Evolutionary conservation across 2,797 vertebrate species (phyloP), one percentile per base, ranked within the genome.

Genomic region (Myiotriccus ornatus): DNA sequence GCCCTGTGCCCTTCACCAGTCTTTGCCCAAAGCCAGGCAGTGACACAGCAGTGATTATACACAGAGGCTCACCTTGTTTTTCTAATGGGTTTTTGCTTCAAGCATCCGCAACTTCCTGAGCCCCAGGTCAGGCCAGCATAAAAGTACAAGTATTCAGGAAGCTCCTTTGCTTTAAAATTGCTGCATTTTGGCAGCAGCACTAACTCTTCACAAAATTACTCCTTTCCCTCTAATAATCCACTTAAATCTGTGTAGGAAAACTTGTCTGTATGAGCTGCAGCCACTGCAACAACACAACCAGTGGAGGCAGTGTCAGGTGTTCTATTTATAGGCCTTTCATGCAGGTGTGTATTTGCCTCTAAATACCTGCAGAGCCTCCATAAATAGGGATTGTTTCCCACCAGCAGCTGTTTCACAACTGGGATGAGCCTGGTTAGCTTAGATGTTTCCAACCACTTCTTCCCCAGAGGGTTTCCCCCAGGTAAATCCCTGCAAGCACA

Each of bases 81-180:
- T 77, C 91, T 95, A 70, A 95, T 86, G 60, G 95, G 71, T 89
- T 97, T 97, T 95, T 94, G 87, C 96, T 95, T 62, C 90, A 44
- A 94, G 90, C 91, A 86, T 87, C 93, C 68, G 35, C 41, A 93
- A 90, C 77, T 96, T 94, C 89, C 80, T 87, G 9, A 90, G 96
- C 94, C 91, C 64, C 85, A 5, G 96, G 94, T 97, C 93, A 95
- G 70, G 83, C 11, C 44, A 19, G 35, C 39, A 64, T 4, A 46
- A 35, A 77, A 74, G 62, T 7, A 32, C 84, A 68, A 69, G 69
- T 37, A 78, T 87, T 53, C 89, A 32, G 76, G 87, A 93, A 79
- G 83, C 44, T 88, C 64, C 91, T 76, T 28, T 74, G 53, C 70
- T 69, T 49, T 56, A 41, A 19, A 50, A 63, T 5, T 2, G 5